Percentiles rank a stretch among this genome's conserved stretches.
phyloP scores from a whole-genome alignment of 2,113 vertebrate species.

The Prolemur simus region DNA sequence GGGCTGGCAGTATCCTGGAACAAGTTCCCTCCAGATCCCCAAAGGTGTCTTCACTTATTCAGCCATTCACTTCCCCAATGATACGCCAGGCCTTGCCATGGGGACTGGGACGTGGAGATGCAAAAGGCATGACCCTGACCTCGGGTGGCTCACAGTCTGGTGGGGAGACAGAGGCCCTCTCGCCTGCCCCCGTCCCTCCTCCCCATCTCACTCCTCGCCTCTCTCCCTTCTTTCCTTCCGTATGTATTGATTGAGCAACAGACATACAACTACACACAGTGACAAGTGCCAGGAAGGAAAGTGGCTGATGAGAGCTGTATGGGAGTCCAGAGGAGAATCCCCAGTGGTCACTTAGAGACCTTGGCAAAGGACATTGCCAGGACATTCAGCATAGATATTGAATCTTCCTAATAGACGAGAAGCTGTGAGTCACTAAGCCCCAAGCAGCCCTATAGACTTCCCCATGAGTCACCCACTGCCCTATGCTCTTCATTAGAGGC shows the following conservation, averaged over 20 bases:
- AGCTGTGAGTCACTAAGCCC: slow-evolving; percentile 63
- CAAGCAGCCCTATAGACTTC: slow-evolving; percentile 59
- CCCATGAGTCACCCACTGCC: slow-evolving; percentile 65
- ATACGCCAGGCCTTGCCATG: background rate
- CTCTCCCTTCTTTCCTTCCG: background rate
- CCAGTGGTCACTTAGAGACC: background rate
- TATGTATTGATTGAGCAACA: background rate
- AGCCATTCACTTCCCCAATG: background rate
- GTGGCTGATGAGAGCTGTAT: background rate
- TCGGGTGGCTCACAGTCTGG: background rate
- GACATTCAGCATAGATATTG: background rate
- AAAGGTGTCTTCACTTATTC: background rate
- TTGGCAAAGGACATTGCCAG: slow-evolving; percentile 29
- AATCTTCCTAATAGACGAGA: slow-evolving; percentile 30
- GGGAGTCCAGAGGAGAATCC: slow-evolving; percentile 7
- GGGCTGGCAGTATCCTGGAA: background rate
- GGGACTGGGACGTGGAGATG: background rate
- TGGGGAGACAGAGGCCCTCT: no score
- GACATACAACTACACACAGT: no score
- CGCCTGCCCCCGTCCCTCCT: background rate
- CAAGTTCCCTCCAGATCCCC: background rate
- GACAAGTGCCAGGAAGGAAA: background rate
- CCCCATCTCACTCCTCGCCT: background rate
- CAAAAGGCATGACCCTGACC: background rate
- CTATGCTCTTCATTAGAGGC: background rate